These are phyloP conservation scores for Eumerus sabulonum DNA, from an alignment of 2,888 invertebrate genomes.

Conservation along the genomic window DNA sequence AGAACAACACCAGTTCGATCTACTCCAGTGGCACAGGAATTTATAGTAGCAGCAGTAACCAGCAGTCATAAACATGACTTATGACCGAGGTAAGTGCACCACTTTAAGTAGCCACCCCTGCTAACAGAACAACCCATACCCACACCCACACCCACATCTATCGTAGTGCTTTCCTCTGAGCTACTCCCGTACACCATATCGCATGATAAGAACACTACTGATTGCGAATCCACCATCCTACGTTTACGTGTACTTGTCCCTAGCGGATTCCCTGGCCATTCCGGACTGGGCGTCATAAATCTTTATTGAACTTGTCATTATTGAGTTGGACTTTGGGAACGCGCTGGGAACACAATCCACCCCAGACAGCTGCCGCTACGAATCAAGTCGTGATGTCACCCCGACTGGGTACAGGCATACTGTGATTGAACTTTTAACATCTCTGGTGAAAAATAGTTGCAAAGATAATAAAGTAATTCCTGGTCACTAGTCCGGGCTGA, in stretches of 20 bases:
- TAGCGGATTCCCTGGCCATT: conserved; percentile 52
- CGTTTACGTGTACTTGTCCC: conserved; percentile 52
- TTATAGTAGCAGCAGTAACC: conserved; percentile 2
- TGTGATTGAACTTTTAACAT: conserved; percentile 58
- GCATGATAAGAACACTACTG: conserved; percentile 46
- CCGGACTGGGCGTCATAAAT: conserved; percentile 75
- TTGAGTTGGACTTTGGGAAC: conserved; percentile 75
- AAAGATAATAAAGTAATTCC: conserved; percentile 67
- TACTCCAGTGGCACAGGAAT: background rate
- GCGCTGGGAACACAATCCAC: conserved; percentile 63
- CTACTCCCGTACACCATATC: conserved; percentile 45
- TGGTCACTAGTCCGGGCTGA: conserved; percentile 48
- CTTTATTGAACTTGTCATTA: conserved; percentile 78
- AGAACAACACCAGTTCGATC: conserved; percentile 18
- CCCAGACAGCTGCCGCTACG: conserved; percentile 43
- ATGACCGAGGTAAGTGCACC: conserved; percentile 67
- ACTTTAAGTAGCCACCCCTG: conserved; percentile 7
- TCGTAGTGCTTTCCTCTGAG: conserved; percentile 23
- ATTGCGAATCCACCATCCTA: background rate
- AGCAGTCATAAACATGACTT: conserved; percentile 63
- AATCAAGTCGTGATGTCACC: conserved; percentile 43
- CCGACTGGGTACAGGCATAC: conserved; percentile 19
- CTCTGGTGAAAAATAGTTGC: conserved; percentile 57
- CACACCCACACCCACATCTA: conserved; percentile 13
- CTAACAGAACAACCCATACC: background rate